phyloP scores from a whole-genome alignment of 2,113 vertebrate genomes.

The Gymnocephalus cernua region DNA sequence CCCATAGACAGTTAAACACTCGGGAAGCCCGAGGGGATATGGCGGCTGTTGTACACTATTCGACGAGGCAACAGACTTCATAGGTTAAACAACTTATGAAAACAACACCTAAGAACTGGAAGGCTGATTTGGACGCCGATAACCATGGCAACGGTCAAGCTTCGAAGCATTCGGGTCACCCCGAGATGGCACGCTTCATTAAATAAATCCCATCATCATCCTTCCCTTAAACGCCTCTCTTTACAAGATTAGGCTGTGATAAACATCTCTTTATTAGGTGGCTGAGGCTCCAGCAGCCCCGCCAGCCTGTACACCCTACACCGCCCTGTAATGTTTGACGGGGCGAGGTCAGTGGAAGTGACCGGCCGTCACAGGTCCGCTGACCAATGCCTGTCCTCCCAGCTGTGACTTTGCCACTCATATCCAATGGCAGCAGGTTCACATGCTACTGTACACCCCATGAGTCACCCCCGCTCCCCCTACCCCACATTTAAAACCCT shows the following conservation, averaged over 20 bases:
- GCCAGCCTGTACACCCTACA: slow-evolving; percentile 10
- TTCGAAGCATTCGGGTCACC: no score
- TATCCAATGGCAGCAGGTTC: slow-evolving; percentile 78
- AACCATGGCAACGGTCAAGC: no score
- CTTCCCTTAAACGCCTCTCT: slow-evolving; percentile 72
- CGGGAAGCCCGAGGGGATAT: no score
- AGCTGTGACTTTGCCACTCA: slow-evolving; percentile 75
- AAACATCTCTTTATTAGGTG: slow-evolving; percentile 75
- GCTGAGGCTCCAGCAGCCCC: slow-evolving; percentile 31
- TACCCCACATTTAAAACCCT: slow-evolving; percentile 74
- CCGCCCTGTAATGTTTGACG: slow-evolving; percentile 29
- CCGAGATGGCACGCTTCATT: slow-evolving; percentile 71
- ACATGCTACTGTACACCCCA: slow-evolving; percentile 74
- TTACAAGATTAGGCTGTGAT: slow-evolving; percentile 85
- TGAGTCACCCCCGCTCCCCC: slow-evolving; percentile 32
- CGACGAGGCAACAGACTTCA: no score
- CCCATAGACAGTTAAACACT: no score
- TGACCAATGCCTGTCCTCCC: slow-evolving; percentile 75
- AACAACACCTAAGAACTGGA: no score
- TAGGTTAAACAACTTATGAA: no score
- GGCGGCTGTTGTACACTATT: no score
- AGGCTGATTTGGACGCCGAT: no score
- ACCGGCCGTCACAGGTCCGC: slow-evolving; percentile 58
- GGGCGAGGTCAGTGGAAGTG: slow-evolving; percentile 38
- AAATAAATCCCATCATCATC: slow-evolving; percentile 80